A percentile compares a stretch with the other conserved stretches of the same genome.
Evolutionary conservation across 2,113 vertebrate genomes (phyloP).

Genomic region (Callopanchax toddi): DNA sequence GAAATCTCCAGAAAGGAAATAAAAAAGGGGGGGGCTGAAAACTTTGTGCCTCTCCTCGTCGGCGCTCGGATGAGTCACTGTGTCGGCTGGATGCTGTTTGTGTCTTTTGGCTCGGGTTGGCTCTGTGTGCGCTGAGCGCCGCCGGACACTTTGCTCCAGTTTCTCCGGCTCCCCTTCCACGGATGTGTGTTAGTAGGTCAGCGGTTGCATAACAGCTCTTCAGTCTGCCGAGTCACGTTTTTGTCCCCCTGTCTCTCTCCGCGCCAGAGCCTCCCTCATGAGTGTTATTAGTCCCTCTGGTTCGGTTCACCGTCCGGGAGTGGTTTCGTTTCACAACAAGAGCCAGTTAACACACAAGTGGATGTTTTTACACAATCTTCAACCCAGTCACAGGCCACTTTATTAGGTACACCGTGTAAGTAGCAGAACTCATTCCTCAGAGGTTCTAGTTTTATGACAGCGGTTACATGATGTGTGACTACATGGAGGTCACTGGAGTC

Average conservation of each 20-base stretch:
- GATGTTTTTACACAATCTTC: too few species aligned
- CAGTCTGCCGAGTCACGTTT: conserved; percentile 82
- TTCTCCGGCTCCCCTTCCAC: conserved; percentile 74
- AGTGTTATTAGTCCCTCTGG: too few species aligned
- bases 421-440: too few species aligned
- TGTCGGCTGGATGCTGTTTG: conserved; percentile 35
- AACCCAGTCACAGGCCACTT: too few species aligned
- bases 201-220: conserved; percentile 84
- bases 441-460: too few species aligned
- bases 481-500: too few species aligned
- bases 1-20: conserved; percentile 40
- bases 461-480: too few species aligned
- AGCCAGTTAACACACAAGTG: too few species aligned
- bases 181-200: conserved; percentile 89
- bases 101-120: conserved; percentile 60
- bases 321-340: too few species aligned
- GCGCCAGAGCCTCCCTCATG: conserved; percentile 1
- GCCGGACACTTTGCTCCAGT: conserved; percentile 80
- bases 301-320: too few species aligned
- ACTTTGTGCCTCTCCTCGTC: conserved; percentile 25
- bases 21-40: background rate
- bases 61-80: conserved; percentile 34
- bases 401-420: too few species aligned
- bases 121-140: conserved; percentile 55
- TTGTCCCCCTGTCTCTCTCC: conserved; percentile 60